A percentile compares a stretch with the other conserved stretches of the same genome.
Conservation (phyloP, 2,888 invertebrate genomes). For the Lucinisca nassula region DNA sequence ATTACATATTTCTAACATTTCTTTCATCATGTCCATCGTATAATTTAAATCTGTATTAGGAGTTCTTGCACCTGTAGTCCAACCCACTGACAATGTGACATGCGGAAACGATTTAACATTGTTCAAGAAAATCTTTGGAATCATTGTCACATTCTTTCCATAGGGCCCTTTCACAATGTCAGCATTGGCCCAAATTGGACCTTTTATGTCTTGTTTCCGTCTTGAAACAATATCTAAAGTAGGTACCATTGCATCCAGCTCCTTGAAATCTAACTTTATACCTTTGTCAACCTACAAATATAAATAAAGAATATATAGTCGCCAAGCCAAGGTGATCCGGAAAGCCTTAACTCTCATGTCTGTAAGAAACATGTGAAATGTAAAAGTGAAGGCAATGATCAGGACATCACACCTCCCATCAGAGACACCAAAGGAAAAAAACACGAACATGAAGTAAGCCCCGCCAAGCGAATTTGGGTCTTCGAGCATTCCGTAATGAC, state of each 20-base stretch:
- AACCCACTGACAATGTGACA: constrained; percentile 93
- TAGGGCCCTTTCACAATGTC: constrained; percentile 94
- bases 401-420: no score
- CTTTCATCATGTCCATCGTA: constrained; percentile 90
- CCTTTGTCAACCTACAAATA: constrained; percentile 87
- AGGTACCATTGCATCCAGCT: constrained; percentile 91
- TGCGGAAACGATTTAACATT: constrained; percentile 89
- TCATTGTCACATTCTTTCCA: constrained; percentile 90
- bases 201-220: constrained; percentile 53
- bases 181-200: constrained; percentile 95
- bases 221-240: constrained; percentile 79
- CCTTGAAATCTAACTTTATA: constrained; percentile 96
- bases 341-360: no score
- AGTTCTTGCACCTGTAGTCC: constrained; percentile 93
- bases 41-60: constrained; percentile 86
- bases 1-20: constrained; percentile 82
- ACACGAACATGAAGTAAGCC: no score
- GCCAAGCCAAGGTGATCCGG: no score
- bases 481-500: no score
- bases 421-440: no score
- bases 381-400: no score
- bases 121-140: constrained; percentile 91
- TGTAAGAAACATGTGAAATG: no score
- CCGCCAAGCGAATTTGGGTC: no score
- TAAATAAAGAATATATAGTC: no score